phyloP scores from a whole-genome alignment of 2,797 vertebrate genomes.

The Phylloscopus collybita region DNA sequence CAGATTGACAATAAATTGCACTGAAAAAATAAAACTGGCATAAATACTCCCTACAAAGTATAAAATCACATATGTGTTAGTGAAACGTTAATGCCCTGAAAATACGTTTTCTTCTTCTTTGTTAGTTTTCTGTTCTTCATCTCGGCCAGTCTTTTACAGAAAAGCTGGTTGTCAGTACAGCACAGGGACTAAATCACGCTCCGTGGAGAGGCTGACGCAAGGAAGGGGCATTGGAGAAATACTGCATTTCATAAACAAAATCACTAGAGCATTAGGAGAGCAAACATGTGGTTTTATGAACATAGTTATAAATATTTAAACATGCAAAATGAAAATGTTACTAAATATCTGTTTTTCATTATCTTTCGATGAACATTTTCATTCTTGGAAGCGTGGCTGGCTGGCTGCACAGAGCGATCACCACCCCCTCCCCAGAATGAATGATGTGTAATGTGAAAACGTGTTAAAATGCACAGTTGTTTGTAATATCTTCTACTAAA shows the following conservation, averaged over 20 bases:
- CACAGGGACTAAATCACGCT: neutral
- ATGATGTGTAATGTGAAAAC: conserved; percentile 38
- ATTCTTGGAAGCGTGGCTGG: conserved; percentile 65
- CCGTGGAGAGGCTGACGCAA: conserved; percentile 45
- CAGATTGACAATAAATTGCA: neutral
- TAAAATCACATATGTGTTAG: neutral
- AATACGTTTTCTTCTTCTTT: conserved; percentile 14
- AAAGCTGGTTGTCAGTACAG: neutral
- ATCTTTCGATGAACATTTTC: conserved; percentile 70
- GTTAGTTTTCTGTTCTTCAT: conserved; percentile 53
- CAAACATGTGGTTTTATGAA: conserved; percentile 76
- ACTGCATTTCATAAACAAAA: conserved; percentile 77
- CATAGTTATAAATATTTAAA: conserved; percentile 81
- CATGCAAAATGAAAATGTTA: conserved; percentile 79
- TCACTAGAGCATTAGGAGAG: conserved; percentile 65
- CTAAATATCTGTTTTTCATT: conserved; percentile 78
- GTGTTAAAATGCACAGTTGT: conserved; percentile 61
- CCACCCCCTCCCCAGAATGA: conserved; percentile 16
- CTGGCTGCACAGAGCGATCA: conserved; percentile 52
- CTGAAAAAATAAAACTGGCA: neutral
- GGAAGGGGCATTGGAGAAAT: conserved; percentile 71
- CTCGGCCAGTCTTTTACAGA: conserved; percentile 2
- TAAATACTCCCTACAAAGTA: neutral
- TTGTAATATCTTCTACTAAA: conserved; percentile 50
- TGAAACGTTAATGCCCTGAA: neutral